Conservation (phyloP, 2,888 invertebrate genomes). For the Creontiades dilutus region DNA sequence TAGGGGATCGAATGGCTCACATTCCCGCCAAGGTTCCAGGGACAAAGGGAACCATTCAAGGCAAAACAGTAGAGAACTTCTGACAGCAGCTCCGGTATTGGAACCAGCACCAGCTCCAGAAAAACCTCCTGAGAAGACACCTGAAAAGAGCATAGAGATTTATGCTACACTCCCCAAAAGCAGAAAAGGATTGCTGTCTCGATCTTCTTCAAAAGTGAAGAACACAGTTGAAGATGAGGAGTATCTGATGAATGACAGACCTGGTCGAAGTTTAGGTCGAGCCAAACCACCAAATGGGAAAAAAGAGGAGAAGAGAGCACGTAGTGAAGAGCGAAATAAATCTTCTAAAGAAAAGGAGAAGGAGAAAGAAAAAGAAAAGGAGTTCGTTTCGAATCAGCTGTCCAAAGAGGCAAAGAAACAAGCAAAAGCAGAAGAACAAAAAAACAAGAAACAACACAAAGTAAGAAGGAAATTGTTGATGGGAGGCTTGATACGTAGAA, state of each 20-base stretch:
- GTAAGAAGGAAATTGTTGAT: conserved; percentile 91
- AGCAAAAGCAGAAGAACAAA: conserved; percentile 83
- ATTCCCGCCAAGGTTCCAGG: conserved; percentile 86
- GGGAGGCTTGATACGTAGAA: conserved; percentile 92
- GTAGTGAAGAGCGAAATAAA: conserved; percentile 90
- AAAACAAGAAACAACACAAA: conserved; percentile 94
- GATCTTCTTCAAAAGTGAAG: conserved; percentile 78
- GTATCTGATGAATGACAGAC: conserved; percentile 83
- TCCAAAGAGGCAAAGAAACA: conserved; percentile 83
- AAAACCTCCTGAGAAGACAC: conserved; percentile 72
- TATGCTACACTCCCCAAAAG: conserved; percentile 95
- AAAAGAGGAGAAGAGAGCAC: conserved; percentile 87
- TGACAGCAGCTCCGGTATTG: conserved; percentile 77
- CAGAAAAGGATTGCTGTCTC: conserved; percentile 81
- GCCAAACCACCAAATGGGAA: conserved; percentile 85
- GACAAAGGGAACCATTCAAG: conserved; percentile 84
- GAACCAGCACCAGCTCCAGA: conserved; percentile 72
- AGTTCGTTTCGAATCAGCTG: conserved; percentile 76
- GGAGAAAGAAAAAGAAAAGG: conserved; percentile 80
- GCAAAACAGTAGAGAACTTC: conserved; percentile 83
- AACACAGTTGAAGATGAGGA: conserved; percentile 87
- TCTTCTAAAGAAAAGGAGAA: conserved; percentile 79
- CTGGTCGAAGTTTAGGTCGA: conserved; percentile 82
- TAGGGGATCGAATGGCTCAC: conserved; percentile 82
- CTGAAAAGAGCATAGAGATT: conserved; percentile 88